Evolutionary conservation across 2,113 vertebrate species (phyloP), one percentile per base, ranked within the genome.

Genomic region (Lichenostomus cassidix): DNA sequence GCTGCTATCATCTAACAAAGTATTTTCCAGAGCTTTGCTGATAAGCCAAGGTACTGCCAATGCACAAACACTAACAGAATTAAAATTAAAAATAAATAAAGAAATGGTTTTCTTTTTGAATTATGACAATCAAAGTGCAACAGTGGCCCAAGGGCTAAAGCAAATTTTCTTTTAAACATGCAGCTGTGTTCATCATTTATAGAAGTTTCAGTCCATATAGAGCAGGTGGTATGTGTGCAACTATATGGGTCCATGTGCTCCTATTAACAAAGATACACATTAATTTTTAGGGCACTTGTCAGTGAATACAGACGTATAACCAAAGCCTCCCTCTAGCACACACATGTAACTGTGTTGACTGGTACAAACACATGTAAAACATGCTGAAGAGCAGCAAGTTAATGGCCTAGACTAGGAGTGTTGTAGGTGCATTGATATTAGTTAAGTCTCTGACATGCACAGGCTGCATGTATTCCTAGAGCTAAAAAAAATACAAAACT

Each of bases 21-120:
- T 53, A 69, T 60, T 95, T 95, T 75, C 42, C 84, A 92, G 89
- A 79, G 62, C 46, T 82, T 78, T 89, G 50, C 75, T 87, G 80
- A 89, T 70, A 87, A 76, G 83, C 65, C 69, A 80, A 44, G 83
- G 46, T 41, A 33, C 52, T 64, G 41, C 65, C 56, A 31, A 44
- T 81, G 37, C 80, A 78, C 41, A 88, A 65, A 42, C 67, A 74
- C 5, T 24, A 65, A 56, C 12, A 42, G 49, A 84, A 84, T 25
- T 71, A 28, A 73, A 39, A 55, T 11, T 12, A 4, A 24, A 75
- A 59, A 80, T 5, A 60, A 50, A 49, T 5, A n/a, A 46, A 14
- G 0, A 62, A 70, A 73, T 11, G 0, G 8, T 41, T 62, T 35
- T 50, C 4, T 46, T 80, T 79, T 33, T 23, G 2, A 83, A 67